A percentile compares a stretch with the other conserved stretches of the same genome.
Conservation (phyloP, 2,797 vertebrate genomes). For the Siniperca undulata region DNA sequence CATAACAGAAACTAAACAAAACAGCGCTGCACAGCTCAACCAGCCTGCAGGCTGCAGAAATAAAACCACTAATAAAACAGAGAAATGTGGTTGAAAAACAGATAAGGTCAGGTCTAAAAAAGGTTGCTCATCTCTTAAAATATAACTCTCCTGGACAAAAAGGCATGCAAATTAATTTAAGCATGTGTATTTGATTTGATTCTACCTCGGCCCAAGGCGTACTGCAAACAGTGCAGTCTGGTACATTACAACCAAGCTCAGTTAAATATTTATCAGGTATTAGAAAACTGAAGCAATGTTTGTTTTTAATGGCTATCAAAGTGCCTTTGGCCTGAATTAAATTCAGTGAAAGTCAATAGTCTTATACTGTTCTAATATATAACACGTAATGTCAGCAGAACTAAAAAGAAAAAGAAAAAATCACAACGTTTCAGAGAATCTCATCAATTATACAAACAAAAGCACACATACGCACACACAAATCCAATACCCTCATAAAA, state of each 20-base stretch:
- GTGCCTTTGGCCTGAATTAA: conserved; percentile 2
- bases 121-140: conserved; percentile 5
- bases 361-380: neutral
- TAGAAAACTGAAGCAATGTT: conserved; percentile 49
- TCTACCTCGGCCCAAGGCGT: neutral
- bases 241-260: neutral
- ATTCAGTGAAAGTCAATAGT: neutral
- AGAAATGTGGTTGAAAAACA: conserved; percentile 6
- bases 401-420: neutral
- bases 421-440: neutral
- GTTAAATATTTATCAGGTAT: conserved; percentile 60
- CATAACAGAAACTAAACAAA: conserved; percentile 13
- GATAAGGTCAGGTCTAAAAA: neutral
- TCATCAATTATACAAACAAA: neutral
- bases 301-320: conserved; percentile 29
- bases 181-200: conserved; percentile 9
- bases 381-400: neutral
- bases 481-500: neutral
- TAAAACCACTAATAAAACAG: neutral
- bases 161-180: conserved; percentile 9
- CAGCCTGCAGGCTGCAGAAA: conserved; percentile 11
- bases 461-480: neutral
- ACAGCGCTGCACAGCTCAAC: neutral
- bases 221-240: conserved; percentile 17
- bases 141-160: neutral